These are phyloP conservation scores for Halisarca cf. caerulea DNA, from an alignment of 37 sponge, comb jelly and placozoan species.

Conservation along the genomic window DNA sequence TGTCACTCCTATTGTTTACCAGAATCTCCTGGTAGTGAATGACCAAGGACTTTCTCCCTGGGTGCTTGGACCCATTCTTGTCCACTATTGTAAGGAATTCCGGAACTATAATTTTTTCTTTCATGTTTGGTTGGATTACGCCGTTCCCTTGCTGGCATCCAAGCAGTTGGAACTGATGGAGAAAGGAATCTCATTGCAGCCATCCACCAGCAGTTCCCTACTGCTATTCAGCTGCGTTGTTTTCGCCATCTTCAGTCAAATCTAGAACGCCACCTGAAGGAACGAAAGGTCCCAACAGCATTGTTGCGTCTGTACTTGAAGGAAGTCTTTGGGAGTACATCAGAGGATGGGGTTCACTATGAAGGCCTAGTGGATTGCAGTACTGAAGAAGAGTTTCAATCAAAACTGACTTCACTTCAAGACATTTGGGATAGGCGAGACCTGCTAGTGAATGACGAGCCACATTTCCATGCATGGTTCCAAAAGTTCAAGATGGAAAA, in stretches of 20 bases:
- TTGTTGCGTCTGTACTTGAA: neutral
- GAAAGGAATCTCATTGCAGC: slow-evolving; percentile 14
- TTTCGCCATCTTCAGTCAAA: neutral
- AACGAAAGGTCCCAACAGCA: neutral
- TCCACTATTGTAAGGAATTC: slow-evolving; percentile 29
- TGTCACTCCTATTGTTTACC: slow-evolving; percentile 33
- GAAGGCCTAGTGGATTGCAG: neutral
- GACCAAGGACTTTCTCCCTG: neutral
- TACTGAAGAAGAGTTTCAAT: no score
- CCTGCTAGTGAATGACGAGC: neutral
- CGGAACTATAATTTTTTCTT: neutral
- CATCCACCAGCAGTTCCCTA: neutral
- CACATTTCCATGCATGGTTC: neutral
- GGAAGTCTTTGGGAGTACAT: neutral
- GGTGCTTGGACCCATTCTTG: slow-evolving; percentile 16
- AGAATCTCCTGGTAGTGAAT: slow-evolving; percentile 33
- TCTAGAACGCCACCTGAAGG: neutral
- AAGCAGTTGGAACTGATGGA: no score
- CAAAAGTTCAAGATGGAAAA: neutral
- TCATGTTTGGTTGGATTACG: no score
- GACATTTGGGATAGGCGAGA: no score
- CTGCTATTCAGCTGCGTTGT: neutral
- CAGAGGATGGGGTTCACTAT: neutral
- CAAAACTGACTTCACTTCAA: no score
- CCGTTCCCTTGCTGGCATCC: no score